Base-by-base conservation (phyloP, 2,888 invertebrate genomes). In the Drosophila paracracens region DNA sequence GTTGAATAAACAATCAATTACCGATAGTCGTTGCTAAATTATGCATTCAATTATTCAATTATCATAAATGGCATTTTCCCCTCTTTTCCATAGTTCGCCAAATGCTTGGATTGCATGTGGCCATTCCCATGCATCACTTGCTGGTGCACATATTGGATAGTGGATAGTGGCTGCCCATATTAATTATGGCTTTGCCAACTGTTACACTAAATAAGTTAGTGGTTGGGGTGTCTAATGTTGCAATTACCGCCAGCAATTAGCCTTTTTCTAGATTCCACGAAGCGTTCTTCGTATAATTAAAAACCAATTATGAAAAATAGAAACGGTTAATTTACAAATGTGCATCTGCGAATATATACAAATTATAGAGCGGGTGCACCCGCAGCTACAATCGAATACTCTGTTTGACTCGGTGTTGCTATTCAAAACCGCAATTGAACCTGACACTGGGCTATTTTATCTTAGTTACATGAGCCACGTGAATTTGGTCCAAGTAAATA, bases 31-130 rank as follows among this genome's bases (percentile, higher is more conserved):
- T 52, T 77, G 62, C 58, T 89, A 81, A 75, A 87, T 89, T 75
- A 83, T 83, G 73, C 74, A 78, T 83, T 78, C 76, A 70, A 81
- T 81, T 90, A 84, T 90, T 90, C 87, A 90, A 90, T 90, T 90
- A 83, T 70, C 68, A 81, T 66, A 65, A 31, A 74, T 56, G 50
- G 18, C 27, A 8, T 35, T n/a, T 13, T 36, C 38, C 38, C 29
- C 46, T 36, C 11, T 21, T 21, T 35, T 11, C 16, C 11, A 25
- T 51, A 40, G 46, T 54, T 73, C 40, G 70, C 67, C 70, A 81
- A 81, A 81, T 83, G 81, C 71, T 77, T 83, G 61, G 60, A 77
- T 83, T 81, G 83, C 83, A 81, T 81, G 83, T 65, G 68, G 81
- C 58, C 60, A 73, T 68, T 58, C n/a, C 58, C 64, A 52, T 61